A percentile compares a stretch with the other conserved stretches of the same genome.
These are phyloP conservation scores for Clarias macrocephalus DNA, from an alignment of 2,113 vertebrate genomes.

Conservation along the genomic window DNA sequence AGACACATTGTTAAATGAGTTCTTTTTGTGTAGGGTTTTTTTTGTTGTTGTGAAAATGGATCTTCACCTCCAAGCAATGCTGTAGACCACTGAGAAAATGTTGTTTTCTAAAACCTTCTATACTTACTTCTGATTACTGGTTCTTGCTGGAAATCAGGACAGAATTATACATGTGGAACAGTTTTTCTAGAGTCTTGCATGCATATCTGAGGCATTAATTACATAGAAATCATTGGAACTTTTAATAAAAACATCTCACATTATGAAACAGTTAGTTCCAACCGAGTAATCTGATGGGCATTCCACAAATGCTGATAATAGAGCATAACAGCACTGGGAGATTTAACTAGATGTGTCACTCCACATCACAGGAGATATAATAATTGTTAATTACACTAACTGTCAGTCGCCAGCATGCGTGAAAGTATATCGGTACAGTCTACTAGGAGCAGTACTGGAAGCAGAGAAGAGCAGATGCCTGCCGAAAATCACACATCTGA, in stretches of 20 bases:
- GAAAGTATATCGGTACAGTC: too few species aligned
- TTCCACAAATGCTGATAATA: too few species aligned
- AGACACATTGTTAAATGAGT: slow-evolving; percentile 5
- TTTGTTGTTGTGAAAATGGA: neutral
- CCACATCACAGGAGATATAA: too few species aligned
- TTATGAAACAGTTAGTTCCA: neutral
- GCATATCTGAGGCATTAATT: neutral
- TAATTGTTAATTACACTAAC: too few species aligned
- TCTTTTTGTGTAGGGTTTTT: neutral
- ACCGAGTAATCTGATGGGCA: neutral
- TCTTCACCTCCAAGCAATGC: neutral
- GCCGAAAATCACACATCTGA: too few species aligned
- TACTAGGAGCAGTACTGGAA: too few species aligned
- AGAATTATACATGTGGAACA: neutral
- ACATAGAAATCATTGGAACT: neutral
- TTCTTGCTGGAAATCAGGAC: neutral
- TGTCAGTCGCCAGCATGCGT: too few species aligned
- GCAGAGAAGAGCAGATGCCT: too few species aligned
- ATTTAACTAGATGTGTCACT: too few species aligned
- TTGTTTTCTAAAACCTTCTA: neutral
- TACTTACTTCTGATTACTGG: neutral
- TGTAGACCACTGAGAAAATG: neutral
- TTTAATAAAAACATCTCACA: neutral
- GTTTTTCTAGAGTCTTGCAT: neutral
- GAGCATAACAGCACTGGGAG: too few species aligned